phyloP scores from a whole-genome alignment of 1,140 invertebrate genomes.

The Potamilus streckersoni region DNA sequence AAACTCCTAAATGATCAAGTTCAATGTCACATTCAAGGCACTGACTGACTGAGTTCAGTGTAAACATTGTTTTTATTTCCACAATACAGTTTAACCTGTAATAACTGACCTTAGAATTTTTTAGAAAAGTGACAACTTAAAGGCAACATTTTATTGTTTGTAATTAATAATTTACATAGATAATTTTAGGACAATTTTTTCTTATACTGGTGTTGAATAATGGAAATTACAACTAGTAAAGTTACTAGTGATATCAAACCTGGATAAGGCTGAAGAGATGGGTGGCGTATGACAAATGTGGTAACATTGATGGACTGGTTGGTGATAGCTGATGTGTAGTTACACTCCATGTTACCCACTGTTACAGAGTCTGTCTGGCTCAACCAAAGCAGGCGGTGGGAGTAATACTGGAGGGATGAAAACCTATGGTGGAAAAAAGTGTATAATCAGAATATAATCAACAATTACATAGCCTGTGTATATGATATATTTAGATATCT shows the following conservation, averaged over 20 bases:
- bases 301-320: constrained; percentile 71
- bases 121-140: too few species aligned
- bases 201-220: neutral
- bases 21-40: too few species aligned
- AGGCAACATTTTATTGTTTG: too few species aligned
- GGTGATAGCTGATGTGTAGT: constrained; percentile 80
- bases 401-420: constrained; percentile 78
- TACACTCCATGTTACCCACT: constrained; percentile 80
- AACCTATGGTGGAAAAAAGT: constrained; percentile 32
- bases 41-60: too few species aligned
- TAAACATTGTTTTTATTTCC: too few species aligned
- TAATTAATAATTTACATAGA: neutral
- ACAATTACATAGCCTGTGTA: too few species aligned
- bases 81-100: too few species aligned
- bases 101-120: too few species aligned
- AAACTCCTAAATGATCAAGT: too few species aligned
- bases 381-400: constrained; percentile 83
- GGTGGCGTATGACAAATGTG: constrained; percentile 80
- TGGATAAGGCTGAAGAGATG: constrained; percentile 74
- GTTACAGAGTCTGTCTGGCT: constrained; percentile 81
- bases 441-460: too few species aligned
- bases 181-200: neutral
- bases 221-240: neutral
- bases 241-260: constrained; percentile 52
- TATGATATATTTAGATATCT: too few species aligned